Percentiles rank a stretch among this genome's conserved stretches.
Evolutionary conservation across 2,888 invertebrate species (phyloP).

Genomic region (Pollenia amentaria): DNA sequence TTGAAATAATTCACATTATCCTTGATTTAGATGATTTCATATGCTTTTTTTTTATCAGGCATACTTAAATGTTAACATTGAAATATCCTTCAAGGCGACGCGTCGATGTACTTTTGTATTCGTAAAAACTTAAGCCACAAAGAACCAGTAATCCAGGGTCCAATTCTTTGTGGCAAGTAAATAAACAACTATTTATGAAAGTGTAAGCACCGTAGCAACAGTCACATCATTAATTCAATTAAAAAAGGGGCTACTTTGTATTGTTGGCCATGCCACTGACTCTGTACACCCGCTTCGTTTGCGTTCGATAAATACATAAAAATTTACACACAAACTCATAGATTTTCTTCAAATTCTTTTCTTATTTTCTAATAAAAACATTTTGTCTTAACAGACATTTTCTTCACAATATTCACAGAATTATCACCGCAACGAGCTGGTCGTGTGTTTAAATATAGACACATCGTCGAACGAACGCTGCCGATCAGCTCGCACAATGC

Average conservation of each 20-base stretch:
- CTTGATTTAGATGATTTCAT: slow-evolving; percentile 58
- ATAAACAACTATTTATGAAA: background rate
- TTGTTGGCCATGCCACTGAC: slow-evolving; percentile 55
- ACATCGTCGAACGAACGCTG: slow-evolving; percentile 77
- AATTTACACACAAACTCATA: slow-evolving; percentile 35
- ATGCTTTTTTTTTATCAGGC: background rate
- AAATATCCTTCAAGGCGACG: slow-evolving; percentile 34
- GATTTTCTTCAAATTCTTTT: slow-evolving; percentile 29
- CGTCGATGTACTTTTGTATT: background rate
- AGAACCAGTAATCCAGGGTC: slow-evolving; percentile 82
- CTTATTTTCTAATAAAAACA: slow-evolving; percentile 31
- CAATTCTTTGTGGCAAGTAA: slow-evolving; percentile 76
- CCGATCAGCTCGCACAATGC: slow-evolving; percentile 78
- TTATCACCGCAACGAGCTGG: slow-evolving; percentile 75
- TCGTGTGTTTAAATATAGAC: slow-evolving; percentile 82
- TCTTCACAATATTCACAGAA: slow-evolving; percentile 50
- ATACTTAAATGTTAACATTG: slow-evolving; percentile 21
- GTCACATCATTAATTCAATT: background rate
- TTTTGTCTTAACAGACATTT: slow-evolving; percentile 50
- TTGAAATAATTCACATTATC: slow-evolving; percentile 11
- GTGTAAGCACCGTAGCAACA: slow-evolving; percentile 31
- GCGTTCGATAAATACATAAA: slow-evolving; percentile 34
- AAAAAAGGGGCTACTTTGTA: slow-evolving; percentile 29
- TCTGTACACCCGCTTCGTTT: slow-evolving; percentile 55
- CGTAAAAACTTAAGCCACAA: slow-evolving; percentile 49